Percentiles rank a stretch among this genome's conserved stretches.
Evolutionary conservation across 2,888 invertebrate species (phyloP).

Genomic region (Parascotia fuliginaria): DNA sequence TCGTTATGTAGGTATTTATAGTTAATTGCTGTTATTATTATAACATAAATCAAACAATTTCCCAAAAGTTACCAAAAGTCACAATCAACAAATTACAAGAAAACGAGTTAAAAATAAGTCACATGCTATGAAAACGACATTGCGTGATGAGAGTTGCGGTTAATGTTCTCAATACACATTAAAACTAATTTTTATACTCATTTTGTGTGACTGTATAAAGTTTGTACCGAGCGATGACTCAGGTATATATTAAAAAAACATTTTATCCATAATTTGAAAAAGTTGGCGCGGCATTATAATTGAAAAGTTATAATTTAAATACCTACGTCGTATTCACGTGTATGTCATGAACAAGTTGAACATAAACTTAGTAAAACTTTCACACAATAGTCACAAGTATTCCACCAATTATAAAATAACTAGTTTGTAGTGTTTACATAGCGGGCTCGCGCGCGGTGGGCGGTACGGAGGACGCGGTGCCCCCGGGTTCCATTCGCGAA

Average conservation of each 20-base stretch:
- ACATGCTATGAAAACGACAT: constrained; percentile 41
- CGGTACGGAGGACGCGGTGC: constrained; percentile 52
- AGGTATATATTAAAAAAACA: constrained; percentile 9
- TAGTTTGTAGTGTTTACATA: constrained; percentile 61
- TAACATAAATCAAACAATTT: background rate
- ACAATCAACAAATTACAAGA: constrained; percentile 4
- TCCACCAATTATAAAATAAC: constrained; percentile 52
- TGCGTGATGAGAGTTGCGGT: constrained; percentile 52
- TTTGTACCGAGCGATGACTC: constrained; percentile 34
- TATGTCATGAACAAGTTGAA: constrained; percentile 39
- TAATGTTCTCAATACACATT: constrained; percentile 62
- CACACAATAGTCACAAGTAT: constrained; percentile 52
- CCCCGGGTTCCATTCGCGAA: constrained; percentile 60
- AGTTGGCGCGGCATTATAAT: constrained; percentile 4
- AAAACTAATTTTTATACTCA: constrained; percentile 60
- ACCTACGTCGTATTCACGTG: constrained; percentile 35
- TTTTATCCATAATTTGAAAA: constrained; percentile 3
- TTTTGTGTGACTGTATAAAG: constrained; percentile 52
- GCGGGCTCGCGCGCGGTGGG: constrained; percentile 44
- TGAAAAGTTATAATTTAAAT: constrained; percentile 13
- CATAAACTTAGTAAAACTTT: constrained; percentile 49
- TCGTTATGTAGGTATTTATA: too few relatives aligned
- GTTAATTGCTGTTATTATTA: too few relatives aligned
- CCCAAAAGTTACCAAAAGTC: background rate
- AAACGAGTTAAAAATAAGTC: constrained; percentile 49